Conservation (phyloP, 2,797 vertebrate genomes). For the Schizopygopsis malacanthus region DNA sequence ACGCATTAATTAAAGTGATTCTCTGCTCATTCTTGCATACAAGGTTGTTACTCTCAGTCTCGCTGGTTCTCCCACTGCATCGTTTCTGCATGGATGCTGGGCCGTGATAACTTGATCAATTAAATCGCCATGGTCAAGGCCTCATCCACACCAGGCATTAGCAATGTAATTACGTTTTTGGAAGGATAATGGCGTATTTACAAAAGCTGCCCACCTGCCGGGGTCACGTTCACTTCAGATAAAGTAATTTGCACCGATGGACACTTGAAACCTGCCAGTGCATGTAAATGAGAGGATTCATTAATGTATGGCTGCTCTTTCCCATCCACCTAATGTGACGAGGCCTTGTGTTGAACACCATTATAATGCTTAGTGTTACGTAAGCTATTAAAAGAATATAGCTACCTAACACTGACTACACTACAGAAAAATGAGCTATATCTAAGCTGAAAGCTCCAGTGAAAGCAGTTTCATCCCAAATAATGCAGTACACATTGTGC, state of each 20-base stretch:
- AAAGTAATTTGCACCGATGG: constrained; percentile 74
- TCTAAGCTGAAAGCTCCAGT: not conserved
- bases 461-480: not conserved
- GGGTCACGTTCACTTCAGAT: constrained; percentile 68
- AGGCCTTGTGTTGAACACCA: constrained; percentile 68
- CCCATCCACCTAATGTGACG: constrained; percentile 50
- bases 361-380: not conserved
- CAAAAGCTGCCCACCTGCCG: constrained; percentile 65
- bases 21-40: not conserved
- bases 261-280: constrained; percentile 69
- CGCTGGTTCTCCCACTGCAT: constrained; percentile 3
- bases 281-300: constrained; percentile 73
- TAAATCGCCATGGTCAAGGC: constrained; percentile 46
- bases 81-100: constrained; percentile 33
- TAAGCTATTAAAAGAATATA: not conserved
- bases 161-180: constrained; percentile 69
- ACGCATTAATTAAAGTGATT: constrained; percentile 20
- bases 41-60: constrained; percentile 18
- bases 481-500: not conserved
- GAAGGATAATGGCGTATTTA: constrained; percentile 76
- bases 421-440: not conserved
- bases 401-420: not conserved
- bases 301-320: constrained; percentile 68
- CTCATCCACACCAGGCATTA: constrained; percentile 62
- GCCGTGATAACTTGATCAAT: constrained; percentile 60